Evolutionary conservation across 2,113 vertebrate species (phyloP), one percentile per base, ranked within the genome.

Genomic region (Axis porcinus): DNA sequence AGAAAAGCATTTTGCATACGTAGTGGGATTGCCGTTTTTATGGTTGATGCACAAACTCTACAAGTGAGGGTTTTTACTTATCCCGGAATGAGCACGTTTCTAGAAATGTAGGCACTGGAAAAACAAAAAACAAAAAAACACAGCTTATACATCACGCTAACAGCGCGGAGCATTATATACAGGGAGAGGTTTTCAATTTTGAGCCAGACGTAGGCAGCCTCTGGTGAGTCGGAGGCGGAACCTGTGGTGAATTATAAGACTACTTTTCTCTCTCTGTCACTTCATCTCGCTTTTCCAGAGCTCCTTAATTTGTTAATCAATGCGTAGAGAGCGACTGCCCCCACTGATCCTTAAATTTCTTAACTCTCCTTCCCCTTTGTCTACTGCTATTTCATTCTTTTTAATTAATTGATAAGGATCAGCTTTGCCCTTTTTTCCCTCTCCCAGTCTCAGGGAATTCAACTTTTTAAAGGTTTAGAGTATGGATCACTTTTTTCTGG

Each of bases 381-480:
- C 93, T 91, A 62, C 17, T 28, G 83, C 97, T 97, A 94, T 93
- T 97, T 97, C 54, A 62, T 97, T 96, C 95, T 91, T 97, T 97
- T 97, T 98, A 98, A 98, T 96, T 97, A 91, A 96, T 96, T 92
- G 91, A 97, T 97, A 95, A 97, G 55, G 83, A 92, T 95, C 97
- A 91, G 55, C 86, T 64, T 96, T 27, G 57, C 70, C 57, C 86
- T 79, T 89, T 81, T 58, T 2, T n/a, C 10, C 19, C 83, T 43
- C 55, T n/a, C 62, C 74, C 64, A 92, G 91, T 97, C 94, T 47
- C 40, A 86, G 74, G 76, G 84, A 97, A 95, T 97, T 98, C 86
- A 96, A 92, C 94, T 97, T 98, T 98, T 50, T 84, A 76, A 95
- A 84, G 97, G 94, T 82, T 97, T 97, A 19, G 60, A 45, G 21